These are phyloP conservation scores for Tetropium fuscum DNA, from an alignment of 2,888 invertebrate species.

Conservation along the genomic window DNA sequence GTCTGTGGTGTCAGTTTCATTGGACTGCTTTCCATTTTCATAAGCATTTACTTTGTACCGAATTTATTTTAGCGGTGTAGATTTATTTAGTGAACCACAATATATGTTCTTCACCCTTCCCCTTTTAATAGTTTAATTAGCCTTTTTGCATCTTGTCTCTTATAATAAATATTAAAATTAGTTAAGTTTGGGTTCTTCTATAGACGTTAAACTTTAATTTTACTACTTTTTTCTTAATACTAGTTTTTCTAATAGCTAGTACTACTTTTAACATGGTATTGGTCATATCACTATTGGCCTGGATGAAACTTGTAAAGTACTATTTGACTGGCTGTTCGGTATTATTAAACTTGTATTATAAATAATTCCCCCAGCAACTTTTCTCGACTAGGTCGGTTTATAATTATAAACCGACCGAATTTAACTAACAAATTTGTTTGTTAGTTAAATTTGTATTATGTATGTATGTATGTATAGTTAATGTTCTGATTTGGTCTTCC, in stretches of 20 bases:
- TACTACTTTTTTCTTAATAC: background rate
- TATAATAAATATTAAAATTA: background rate
- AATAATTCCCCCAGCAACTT: too few relatives aligned
- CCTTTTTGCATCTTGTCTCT: background rate
- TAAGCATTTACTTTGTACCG: background rate
- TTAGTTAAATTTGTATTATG: too few relatives aligned
- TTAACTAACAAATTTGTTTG: too few relatives aligned
- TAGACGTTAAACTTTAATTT: background rate
- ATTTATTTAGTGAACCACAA: background rate
- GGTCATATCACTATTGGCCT: background rate
- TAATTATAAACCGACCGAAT: too few relatives aligned
- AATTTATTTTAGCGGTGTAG: background rate
- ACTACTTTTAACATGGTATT: background rate
- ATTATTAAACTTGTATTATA: too few relatives aligned
- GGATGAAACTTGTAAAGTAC: background rate
- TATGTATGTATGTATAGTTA: too few relatives aligned
- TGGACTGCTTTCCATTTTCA: background rate
- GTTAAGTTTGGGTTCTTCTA: background rate
- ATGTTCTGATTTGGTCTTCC: too few relatives aligned
- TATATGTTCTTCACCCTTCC: background rate
- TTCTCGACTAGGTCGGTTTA: too few relatives aligned
- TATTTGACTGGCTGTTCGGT: background rate
- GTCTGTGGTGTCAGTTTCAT: background rate
- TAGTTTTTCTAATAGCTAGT: background rate
- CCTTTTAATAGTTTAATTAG: background rate